These are phyloP conservation scores for Dascyllus trimaculatus DNA, from an alignment of 2,113 vertebrate species.

Conservation along the genomic window DNA sequence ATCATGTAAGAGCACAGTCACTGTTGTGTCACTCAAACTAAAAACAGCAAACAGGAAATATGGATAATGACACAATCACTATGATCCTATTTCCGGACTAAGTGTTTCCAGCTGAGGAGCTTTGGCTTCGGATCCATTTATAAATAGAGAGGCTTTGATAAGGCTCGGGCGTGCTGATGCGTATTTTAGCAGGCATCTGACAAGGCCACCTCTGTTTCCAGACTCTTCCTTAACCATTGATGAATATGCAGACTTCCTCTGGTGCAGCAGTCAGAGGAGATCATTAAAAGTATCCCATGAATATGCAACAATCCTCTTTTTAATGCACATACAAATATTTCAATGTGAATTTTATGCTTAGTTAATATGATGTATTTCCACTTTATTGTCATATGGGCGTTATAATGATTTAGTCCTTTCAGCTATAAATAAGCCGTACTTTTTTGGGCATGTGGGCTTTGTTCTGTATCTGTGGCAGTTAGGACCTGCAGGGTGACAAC, in stretches of 20 bases:
- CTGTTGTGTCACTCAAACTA: neutral
- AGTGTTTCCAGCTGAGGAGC: constrained; percentile 21
- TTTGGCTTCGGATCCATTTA: constrained; percentile 51
- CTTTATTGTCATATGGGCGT: neutral
- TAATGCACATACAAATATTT: neutral
- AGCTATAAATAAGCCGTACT: neutral
- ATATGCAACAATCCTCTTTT: constrained; percentile 5
- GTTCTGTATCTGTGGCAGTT: constrained; percentile 38
- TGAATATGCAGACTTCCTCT: constrained; percentile 58
- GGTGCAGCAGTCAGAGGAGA: constrained; percentile 40
- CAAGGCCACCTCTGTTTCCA: constrained; percentile 74
- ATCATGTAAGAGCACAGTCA: too few relatives aligned
- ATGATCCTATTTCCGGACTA: neutral
- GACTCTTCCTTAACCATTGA: constrained; percentile 51
- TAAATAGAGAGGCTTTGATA: constrained; percentile 75
- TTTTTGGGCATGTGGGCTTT: neutral
- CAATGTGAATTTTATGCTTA: neutral
- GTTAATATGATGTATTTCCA: constrained; percentile 3
- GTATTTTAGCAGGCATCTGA: constrained; percentile 50
- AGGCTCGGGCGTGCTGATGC: constrained; percentile 26
- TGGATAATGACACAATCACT: neutral
- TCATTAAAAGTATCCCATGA: constrained; percentile 43
- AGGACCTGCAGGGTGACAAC: constrained; percentile 44
- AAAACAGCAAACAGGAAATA: neutral
- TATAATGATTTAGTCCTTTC: neutral